Evolutionary conservation across 2,113 vertebrate genomes (phyloP).

Genomic region (Grammomys dolichurus): DNA sequence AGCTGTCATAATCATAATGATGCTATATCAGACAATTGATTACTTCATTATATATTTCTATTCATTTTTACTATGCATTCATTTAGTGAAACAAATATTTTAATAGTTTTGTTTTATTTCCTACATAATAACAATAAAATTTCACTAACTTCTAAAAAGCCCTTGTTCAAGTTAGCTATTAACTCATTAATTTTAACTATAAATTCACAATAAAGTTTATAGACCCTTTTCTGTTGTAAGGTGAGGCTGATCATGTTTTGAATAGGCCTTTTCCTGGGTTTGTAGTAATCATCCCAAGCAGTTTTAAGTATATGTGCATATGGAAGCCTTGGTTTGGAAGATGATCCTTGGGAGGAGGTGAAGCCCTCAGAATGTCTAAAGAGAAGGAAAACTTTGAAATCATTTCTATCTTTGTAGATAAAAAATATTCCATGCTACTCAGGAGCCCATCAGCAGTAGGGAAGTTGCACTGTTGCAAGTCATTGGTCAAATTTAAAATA

Average conservation of each 20-base stretch:
- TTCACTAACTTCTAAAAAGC: background rate
- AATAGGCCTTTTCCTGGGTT: background rate
- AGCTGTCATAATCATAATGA: background rate
- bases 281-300: background rate
- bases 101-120: background rate
- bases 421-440: background rate
- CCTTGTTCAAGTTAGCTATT: background rate
- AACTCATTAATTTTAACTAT: background rate
- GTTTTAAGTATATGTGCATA: background rate
- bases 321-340: background rate
- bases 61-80: background rate
- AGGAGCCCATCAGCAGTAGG: background rate
- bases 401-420: background rate
- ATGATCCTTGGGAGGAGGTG: background rate
- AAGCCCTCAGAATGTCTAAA: background rate
- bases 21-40: background rate
- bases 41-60: background rate
- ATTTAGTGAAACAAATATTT: background rate
- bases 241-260: background rate
- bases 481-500: background rate
- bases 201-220: background rate
- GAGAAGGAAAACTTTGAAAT: background rate
- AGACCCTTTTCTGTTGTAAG: background rate
- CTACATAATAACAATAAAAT: background rate
- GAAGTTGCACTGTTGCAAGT: background rate